Conservation (phyloP, 2,113 vertebrate species). For the Neomonachus schauinslandi region DNA sequence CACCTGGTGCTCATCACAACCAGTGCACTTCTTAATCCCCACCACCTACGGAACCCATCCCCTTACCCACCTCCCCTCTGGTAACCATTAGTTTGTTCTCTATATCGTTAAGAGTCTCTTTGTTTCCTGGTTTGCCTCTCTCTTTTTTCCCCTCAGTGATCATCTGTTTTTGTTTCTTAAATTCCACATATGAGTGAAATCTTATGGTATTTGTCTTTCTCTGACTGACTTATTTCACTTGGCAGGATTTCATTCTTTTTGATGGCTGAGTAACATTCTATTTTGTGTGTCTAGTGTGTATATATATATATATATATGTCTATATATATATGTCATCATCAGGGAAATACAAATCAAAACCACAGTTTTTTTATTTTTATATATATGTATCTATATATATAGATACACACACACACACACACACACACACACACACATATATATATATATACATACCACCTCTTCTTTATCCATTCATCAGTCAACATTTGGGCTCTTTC, state of each 20-base stretch:
- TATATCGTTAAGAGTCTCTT: background rate
- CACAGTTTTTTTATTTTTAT: no score
- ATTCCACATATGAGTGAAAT: background rate
- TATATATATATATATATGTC: background rate
- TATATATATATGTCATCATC: no score
- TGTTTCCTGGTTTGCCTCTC: background rate
- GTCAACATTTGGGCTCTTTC: background rate
- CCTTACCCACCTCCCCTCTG: background rate
- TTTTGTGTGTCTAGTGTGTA: background rate
- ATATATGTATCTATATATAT: no score
- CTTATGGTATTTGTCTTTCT: background rate
- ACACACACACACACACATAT: rapidly evolving
- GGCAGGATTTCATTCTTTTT: background rate
- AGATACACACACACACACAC: rapidly evolving
- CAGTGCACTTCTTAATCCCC: background rate
- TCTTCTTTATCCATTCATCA: background rate
- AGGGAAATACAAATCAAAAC: no score
- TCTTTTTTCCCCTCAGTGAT: background rate
- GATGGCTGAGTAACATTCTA: background rate
- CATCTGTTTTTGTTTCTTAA: background rate
- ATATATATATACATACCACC: background rate
- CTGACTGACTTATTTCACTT: background rate
- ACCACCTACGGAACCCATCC: background rate
- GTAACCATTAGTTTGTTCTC: background rate
- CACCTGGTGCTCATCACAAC: background rate